These are phyloP conservation scores for Psittacula echo DNA, from an alignment of 2,797 vertebrate genomes.

Conservation along the genomic window DNA sequence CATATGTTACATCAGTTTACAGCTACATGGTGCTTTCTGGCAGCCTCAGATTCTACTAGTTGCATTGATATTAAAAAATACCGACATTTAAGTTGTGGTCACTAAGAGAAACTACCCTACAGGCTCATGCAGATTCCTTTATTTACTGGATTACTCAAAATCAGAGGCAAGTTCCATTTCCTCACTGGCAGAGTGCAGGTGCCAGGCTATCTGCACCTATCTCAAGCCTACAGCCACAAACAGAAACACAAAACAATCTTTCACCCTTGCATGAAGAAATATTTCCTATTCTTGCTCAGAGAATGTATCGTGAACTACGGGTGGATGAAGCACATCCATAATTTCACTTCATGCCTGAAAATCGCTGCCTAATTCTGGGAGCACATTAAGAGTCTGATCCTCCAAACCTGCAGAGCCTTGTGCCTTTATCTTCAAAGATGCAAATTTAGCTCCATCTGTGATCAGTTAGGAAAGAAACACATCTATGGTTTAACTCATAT, in stretches of 20 bases:
- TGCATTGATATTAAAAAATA: neutral
- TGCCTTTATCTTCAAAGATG: neutral
- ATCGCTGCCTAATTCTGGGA: neutral
- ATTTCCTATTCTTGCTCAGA: neutral
- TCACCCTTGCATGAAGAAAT: neutral
- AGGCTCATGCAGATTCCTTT: neutral
- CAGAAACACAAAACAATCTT: neutral
- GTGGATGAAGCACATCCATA: fast-evolving
- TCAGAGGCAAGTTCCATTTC: neutral
- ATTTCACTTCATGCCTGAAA: fast-evolving
- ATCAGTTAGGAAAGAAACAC: neutral
- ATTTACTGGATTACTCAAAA: neutral
- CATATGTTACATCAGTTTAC: neutral
- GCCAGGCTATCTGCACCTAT: neutral
- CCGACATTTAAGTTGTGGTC: neutral
- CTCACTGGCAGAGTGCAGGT: too few species aligned
- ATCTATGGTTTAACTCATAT: neutral
- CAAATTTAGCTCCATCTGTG: neutral
- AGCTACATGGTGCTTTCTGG: neutral
- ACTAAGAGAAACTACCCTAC: neutral
- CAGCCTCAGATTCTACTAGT: neutral
- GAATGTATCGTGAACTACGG: neutral
- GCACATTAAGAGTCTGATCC: fast-evolving
- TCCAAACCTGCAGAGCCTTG: neutral
- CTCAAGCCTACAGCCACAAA: too few species aligned